Evolutionary conservation across 2,113 vertebrate species (phyloP), one percentile per base, ranked within the genome.

Genomic region (Furnarius figulus): DNA sequence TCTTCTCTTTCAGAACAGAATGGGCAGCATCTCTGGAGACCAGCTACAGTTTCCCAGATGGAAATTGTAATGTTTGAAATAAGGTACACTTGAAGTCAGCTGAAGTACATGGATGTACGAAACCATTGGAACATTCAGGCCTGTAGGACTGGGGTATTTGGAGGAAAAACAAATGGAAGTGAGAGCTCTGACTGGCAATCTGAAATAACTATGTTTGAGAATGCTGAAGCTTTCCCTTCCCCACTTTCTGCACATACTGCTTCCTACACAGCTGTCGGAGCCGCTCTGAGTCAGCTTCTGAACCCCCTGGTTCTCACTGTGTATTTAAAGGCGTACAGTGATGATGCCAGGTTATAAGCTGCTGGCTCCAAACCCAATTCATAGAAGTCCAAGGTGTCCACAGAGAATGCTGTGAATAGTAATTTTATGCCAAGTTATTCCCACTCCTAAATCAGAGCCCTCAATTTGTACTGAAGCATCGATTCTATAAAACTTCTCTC

Each of bases 231-330:
- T 55, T 50, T 44, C 65, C 53, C 42, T 94, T 90, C 65, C 42
- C 50, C 0, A 0, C 37, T 92, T 85, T 79, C 63, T 71, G 73
- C 81, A 63, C 84, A 30, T 14, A 12, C 55, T 66, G 88, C 95
- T 95, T 90, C 92, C 95, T 89, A 86, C 90, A 79, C 95, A 96
- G 88, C 90, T 92, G 92, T 80, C 0, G 18, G 72, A 92, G 88
- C 67, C 59, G 56, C 92, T 96, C 90, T 93, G 88, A 95, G 68
- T 94, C 94, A 96, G 90, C 72, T 90, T 39, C 90, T 74, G 85
- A 80, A 74, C 55, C 33, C 65, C 65, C 22, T 74, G 59, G 20
- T 67, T 92, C 85, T 30, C 28, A n/a, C 42, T 50, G 35, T 23
- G 47, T 74, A 22, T 89, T 94, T 95, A 96, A 91, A 95, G 92